Conservation (phyloP, 1,140 invertebrate genomes). For the Drosophila pseudoananassae region DNA sequence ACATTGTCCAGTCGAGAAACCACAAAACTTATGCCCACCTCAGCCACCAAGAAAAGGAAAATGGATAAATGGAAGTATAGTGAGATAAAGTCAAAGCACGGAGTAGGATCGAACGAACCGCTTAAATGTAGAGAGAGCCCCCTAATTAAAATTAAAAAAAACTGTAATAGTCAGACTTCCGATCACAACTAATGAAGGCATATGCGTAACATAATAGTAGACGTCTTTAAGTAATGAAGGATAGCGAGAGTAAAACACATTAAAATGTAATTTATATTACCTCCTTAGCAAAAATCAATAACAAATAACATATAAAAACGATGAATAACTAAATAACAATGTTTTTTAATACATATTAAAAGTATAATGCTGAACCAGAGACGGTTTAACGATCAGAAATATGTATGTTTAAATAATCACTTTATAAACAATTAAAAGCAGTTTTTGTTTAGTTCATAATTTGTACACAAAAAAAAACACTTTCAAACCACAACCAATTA, state of each 20-base stretch:
- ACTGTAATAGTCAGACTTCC: slow-evolving; percentile 67
- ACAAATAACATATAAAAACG: slow-evolving; percentile 53
- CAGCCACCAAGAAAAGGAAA: slow-evolving; percentile 71
- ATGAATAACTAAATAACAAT: slow-evolving; percentile 36
- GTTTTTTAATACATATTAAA: slow-evolving; percentile 50
- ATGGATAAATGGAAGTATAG: slow-evolving; percentile 15
- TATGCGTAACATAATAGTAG: slow-evolving; percentile 11
- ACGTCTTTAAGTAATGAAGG: slow-evolving; percentile 26
- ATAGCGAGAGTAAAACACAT: slow-evolving; percentile 61
- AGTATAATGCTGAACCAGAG: slow-evolving; percentile 23
- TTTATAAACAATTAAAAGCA: slow-evolving; percentile 65
- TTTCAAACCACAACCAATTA: slow-evolving; percentile 16
- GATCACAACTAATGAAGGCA: slow-evolving; percentile 53
- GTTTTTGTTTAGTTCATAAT: slow-evolving; percentile 68
- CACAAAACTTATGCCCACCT: slow-evolving; percentile 76
- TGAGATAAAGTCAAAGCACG: slow-evolving; percentile 1
- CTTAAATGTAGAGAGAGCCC: slow-evolving; percentile 21
- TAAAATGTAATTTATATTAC: slow-evolving; percentile 81
- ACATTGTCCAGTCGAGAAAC: slow-evolving; percentile 37
- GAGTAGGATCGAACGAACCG: slow-evolving; percentile 13
- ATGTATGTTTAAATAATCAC: slow-evolving; percentile 52
- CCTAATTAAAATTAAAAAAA: slow-evolving; percentile 4
- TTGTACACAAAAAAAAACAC: slow-evolving; percentile 33
- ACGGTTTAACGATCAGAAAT: slow-evolving; percentile 32
- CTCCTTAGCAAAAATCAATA: slow-evolving; percentile 82